These are phyloP conservation scores for Antheraea mylitta DNA, from an alignment of 1,140 invertebrate genomes.

Conservation along the genomic window DNA sequence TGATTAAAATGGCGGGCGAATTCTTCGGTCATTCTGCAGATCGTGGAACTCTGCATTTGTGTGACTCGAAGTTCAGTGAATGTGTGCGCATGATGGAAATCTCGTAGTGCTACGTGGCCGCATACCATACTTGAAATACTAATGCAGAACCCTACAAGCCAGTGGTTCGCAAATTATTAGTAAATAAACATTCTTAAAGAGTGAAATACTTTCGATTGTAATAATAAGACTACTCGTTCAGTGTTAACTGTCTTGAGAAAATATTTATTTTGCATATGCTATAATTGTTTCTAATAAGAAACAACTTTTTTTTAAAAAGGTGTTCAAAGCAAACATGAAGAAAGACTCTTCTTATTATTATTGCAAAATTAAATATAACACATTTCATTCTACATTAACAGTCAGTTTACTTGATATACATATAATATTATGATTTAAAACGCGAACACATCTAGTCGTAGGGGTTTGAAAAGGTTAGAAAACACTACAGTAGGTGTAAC, in stretches of 20 bases:
- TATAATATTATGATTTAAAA: too few relatives aligned
- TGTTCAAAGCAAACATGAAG: too few relatives aligned
- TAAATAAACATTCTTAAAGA: background rate
- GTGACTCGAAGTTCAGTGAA: conserved; percentile 20
- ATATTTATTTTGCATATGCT: too few relatives aligned
- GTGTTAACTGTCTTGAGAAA: too few relatives aligned
- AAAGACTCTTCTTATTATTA: too few relatives aligned
- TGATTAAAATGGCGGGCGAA: conserved; percentile 40
- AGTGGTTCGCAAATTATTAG: conserved; percentile 19
- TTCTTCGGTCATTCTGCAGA: conserved; percentile 34
- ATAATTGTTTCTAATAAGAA: too few relatives aligned
- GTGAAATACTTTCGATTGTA: background rate
- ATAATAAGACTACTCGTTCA: background rate
- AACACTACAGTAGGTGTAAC: background rate
- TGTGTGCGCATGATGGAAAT: conserved; percentile 28
- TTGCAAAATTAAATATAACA: too few relatives aligned
- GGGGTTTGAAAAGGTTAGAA: background rate
- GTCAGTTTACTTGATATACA: too few relatives aligned
- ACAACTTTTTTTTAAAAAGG: too few relatives aligned
- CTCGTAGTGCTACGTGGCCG: conserved; percentile 42
- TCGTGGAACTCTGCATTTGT: conserved; percentile 19
- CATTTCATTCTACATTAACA: too few relatives aligned
- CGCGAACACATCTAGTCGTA: background rate
- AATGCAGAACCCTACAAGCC: conserved; percentile 46
- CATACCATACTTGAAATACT: conserved; percentile 43